Conservation (phyloP, 2,888 invertebrate species). For the Scotopteryx bipunctaria region DNA sequence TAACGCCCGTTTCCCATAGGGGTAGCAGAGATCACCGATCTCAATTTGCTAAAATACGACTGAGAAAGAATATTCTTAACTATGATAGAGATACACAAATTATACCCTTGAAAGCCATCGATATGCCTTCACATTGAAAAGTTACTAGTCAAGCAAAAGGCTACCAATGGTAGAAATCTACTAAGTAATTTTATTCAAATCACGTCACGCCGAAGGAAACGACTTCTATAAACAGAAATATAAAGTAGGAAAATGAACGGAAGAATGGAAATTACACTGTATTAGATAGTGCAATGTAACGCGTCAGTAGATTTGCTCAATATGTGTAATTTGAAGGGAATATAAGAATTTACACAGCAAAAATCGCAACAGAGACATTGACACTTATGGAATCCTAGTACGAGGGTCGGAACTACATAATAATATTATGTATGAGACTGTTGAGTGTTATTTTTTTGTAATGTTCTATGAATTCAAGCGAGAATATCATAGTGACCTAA, state of each 20-base stretch:
- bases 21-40: no score
- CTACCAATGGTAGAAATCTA: constrained; percentile 7
- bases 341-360: no score
- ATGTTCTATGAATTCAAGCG: no score
- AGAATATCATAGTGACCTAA: no score
- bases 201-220: constrained; percentile 55
- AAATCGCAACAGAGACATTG: no score
- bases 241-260: constrained; percentile 52
- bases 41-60: no score
- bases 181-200: constrained; percentile 42
- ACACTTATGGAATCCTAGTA: no score
- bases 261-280: constrained; percentile 38
- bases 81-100: no score
- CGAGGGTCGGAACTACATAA: no score
- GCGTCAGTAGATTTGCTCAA: neutral
- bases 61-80: neutral
- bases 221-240: constrained; percentile 43
- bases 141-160: neutral
- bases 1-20: no score
- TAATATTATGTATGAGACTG: no score
- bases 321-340: neutral
- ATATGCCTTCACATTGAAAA: neutral
- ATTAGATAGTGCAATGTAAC: constrained; percentile 15
- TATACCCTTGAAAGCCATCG: neutral
- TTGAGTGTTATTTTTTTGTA: no score